Evolutionary conservation across 1,140 invertebrate species (phyloP), one percentile per base, ranked within the genome.

Genomic region (Chrysomallon squamiferum): DNA sequence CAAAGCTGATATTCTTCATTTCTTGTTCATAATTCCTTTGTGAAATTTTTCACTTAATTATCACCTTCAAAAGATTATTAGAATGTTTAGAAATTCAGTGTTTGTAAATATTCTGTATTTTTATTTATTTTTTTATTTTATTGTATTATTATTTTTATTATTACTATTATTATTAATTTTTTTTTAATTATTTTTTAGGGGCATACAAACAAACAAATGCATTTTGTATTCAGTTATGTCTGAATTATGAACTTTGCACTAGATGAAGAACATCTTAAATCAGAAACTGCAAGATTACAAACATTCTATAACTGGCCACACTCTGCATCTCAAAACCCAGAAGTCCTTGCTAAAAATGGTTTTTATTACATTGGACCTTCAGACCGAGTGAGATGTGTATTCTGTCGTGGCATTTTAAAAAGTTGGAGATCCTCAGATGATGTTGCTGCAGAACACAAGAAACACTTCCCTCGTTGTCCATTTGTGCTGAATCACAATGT

Each of bases 381-480:
- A 11, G 94, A 95, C 84, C 90, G 93, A 75, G 93, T 93, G 0
- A 88, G 92, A 27, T 96, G 95, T 77, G 95, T 92, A 76, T 91
- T 92, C 74, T 96, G 95, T 77, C 92, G 92, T 59, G 92, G 93
- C 22, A 92, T 92, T 3, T 84, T 96, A 0, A 92, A 92, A 78
- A 92, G 94, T 75, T 96, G 94, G 94, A 91, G 93, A 79, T 89
- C 89, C 32, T 88, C 90, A 59, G 93, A 96, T 84, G 89, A 93
- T 69, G 93, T 93, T 2, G 94, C 92, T 92, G 89, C 91, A 63
- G 92, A 95, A 80, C 95, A 96, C 81, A 87, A 89, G 38, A 3
- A 2, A 6, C 95, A 93, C 92, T 93, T 93, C 74, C 88, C 89
- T 2, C 89, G 91, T 62, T 96, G 94, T 76, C 88, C 88, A 11